phyloP scores from a whole-genome alignment of 2,113 vertebrate species.

The Pelecanus crispus region DNA sequence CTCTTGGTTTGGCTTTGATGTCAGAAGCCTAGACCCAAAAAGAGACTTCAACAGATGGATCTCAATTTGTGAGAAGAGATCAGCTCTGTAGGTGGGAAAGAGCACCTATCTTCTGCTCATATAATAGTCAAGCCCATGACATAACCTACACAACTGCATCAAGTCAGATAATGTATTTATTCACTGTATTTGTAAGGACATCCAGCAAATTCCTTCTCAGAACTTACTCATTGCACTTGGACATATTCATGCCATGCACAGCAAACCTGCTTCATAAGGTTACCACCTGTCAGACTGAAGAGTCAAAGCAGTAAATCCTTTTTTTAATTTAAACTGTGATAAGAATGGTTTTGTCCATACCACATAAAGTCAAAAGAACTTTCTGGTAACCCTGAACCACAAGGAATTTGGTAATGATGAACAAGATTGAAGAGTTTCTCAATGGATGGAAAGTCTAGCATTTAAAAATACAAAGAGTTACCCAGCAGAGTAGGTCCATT shows the following conservation, averaged over 20 bases:
- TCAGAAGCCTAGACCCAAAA: neutral
- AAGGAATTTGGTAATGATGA: neutral
- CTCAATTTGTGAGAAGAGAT: neutral
- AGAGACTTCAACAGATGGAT: neutral
- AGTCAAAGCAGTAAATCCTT: neutral
- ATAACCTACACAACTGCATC: neutral
- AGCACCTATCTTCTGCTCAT: too few relatives aligned
- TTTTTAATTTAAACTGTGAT: neutral
- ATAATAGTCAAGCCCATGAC: neutral
- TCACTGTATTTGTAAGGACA: neutral
- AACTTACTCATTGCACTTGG: neutral
- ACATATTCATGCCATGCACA: neutral
- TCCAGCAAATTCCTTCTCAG: neutral
- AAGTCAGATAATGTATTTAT: neutral
- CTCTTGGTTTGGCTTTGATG: neutral
- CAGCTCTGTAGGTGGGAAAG: neutral
- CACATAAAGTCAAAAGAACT: neutral
- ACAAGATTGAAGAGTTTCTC: neutral
- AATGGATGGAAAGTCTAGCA: neutral
- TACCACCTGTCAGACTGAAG: too few relatives aligned
- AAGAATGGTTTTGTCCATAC: accelerated
- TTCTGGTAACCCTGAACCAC: neutral
- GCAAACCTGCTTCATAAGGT: neutral
- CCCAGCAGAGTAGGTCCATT: neutral
- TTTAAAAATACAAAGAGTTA: neutral